Base-by-base conservation (phyloP, 2,113 vertebrate species). In the Catharus fuscescens region DNA sequence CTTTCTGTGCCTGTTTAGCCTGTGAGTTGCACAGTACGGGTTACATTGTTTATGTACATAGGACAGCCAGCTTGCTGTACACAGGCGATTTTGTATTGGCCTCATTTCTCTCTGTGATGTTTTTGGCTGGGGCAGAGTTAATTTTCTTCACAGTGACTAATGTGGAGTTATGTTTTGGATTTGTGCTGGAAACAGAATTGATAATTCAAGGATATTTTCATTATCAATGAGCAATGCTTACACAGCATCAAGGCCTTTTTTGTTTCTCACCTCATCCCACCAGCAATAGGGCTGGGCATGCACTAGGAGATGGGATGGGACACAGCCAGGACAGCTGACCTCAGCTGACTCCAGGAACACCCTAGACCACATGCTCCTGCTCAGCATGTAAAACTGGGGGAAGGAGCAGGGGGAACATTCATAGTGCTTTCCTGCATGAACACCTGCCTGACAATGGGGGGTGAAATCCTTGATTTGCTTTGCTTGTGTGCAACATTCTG, bases 281-380 rank as follows among this genome's bases (percentile, higher is more conserved):
- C 54, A 74, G 47, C 8, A 59, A 9, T 19, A 38, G 36, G 53
- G 31, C 10, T 50, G 52, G 26, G 13, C 0, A 0, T 47, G 45
- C 29, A 61, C 47, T 40, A 8, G 47, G 25, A 53, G 36, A 5
- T 52, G 53, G 38, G 38, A 66, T 29, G 38, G 69, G 53, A 47
- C n/a, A 67, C 19, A n/a, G 78, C 69, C 70, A 66, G 34, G 29
- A 82, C 24, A 67, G 28, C 3, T 60, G 61, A 34, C 29, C 45
- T 11, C 45, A 74, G 0, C 32, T 74, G 45, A 59, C 19, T 7
- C 19, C 69, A 60, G 61, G 38, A 10, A 47, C 8, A 40, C 5
- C 14, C 11, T 4, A 21, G 38, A 34, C 29, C 20, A 31, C 9
- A 16, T 65, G 52, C 32, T 50, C 44, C 23, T 44, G 14, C 24